Evolutionary conservation across 2,113 vertebrate species (phyloP), one percentile per base, ranked within the genome.

Genomic region (Anoplopoma fimbria): DNA sequence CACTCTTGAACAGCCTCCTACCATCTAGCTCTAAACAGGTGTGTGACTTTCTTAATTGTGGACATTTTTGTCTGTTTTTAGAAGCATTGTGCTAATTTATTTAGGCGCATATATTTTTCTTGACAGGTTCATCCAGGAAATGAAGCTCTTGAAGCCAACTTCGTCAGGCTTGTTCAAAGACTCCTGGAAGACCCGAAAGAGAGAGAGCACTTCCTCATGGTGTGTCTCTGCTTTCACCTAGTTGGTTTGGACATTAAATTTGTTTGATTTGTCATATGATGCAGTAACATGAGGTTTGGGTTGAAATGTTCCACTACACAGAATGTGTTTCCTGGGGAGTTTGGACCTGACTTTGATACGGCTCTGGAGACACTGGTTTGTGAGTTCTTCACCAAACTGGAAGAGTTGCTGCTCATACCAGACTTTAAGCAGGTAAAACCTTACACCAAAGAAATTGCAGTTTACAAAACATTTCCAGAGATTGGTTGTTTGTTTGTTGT

Each of bases 331-430:
- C 91, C 94, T 78, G 88, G 89, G 7, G 93, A 96, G 45, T 96
- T 94, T 45, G 96, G 96, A 9, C 92, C 94, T 34, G 70, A 86
- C 31, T 97, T 97, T 79, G 75, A 96, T 36, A 34, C 31, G 23
- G 95, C 94, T 25, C 85, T 96, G 75, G 95, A 96, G 86, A 92
- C 91, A 12, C 88, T 96, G 27, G 85, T 96, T 58, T 94, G 93
- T 51, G 91, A 96, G 73, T 96, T 96, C 51, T 77, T 96, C 69
- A 92, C 84, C 79, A 94, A 93, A 57, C 83, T 97, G 79, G 96
- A 96, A 51, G 70, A 89, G 33, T 76, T 92, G n/a, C 61, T 94
- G 55, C 86, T 81, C 19, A 63, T 94, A 53, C 94, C 92, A 73
- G 85, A 92, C 82, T 94, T 94, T 73, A 93, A 93, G 77, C 91